A percentile compares a stretch with the other conserved stretches of the same genome.
These are phyloP conservation scores for Chromoteleia sp. DNA, from an alignment of 2,888 invertebrate species.

Conservation along the genomic window DNA sequence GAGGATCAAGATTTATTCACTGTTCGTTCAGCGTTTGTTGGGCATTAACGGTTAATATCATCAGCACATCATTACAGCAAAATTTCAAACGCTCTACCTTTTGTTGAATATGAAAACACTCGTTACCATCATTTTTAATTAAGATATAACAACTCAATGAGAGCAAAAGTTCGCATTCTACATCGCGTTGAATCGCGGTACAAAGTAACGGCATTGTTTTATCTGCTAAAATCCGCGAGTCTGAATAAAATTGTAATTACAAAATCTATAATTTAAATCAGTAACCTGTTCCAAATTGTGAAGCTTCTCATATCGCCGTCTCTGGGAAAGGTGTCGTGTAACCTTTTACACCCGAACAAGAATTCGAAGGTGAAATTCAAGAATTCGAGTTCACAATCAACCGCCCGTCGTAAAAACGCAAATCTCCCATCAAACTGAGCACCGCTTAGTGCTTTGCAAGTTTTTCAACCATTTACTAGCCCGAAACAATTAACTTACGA, in stretches of 20 bases:
- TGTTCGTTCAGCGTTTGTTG: slow-evolving; percentile 26
- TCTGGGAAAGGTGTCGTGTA: slow-evolving; percentile 27
- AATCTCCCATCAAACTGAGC: slow-evolving; percentile 9
- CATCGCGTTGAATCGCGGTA: neutral
- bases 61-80: neutral
- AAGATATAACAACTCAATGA: slow-evolving; percentile 7
- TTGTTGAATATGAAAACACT: slow-evolving; percentile 9
- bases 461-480: slow-evolving; percentile 7
- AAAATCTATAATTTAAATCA: slow-evolving; percentile 24
- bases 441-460: neutral
- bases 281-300: neutral
- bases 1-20: slow-evolving; percentile 34
- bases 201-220: neutral
- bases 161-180: slow-evolving; percentile 1
- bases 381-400: slow-evolving; percentile 12
- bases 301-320: slow-evolving; percentile 4
- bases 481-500: slow-evolving; percentile 23
- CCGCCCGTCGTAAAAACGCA: slow-evolving; percentile 7
- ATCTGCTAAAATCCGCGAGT: slow-evolving; percentile 17
- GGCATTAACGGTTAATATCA: slow-evolving; percentile 41
- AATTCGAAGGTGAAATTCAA: slow-evolving; percentile 22
- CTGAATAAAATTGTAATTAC: slow-evolving; percentile 3
- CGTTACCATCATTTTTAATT: slow-evolving; percentile 15
- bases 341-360: neutral
- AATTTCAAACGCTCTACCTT: neutral